Percentiles rank a stretch among this genome's conserved stretches.
Evolutionary conservation across 2,888 invertebrate genomes (phyloP).

Genomic region (Erebia ligea): DNA sequence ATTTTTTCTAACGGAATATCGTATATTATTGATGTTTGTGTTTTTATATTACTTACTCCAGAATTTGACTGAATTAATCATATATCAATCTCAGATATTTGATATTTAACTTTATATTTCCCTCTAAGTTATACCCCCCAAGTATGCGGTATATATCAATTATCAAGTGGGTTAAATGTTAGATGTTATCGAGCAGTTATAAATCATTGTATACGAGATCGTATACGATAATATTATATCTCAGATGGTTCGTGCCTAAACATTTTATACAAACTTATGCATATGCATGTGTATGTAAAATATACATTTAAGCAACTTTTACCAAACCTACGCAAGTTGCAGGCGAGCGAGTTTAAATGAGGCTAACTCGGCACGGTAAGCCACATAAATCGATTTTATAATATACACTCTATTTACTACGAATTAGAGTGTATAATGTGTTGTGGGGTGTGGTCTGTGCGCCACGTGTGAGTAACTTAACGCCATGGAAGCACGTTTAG

Average conservation of each 20-base stretch:
- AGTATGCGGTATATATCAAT: background rate
- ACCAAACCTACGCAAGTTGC: conserved; percentile 39
- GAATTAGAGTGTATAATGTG: conserved; percentile 7
- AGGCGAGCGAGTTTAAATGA: conserved; percentile 38
- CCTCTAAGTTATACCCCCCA: background rate
- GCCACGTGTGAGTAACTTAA: conserved; percentile 40
- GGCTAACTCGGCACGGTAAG: conserved; percentile 34
- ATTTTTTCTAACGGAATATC: too few relatives aligned
- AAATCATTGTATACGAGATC: background rate
- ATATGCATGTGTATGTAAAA: conserved; percentile 23
- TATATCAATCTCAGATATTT: too few relatives aligned
- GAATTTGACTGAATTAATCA: too few relatives aligned
- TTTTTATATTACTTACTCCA: too few relatives aligned
- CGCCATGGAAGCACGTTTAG: conserved; percentile 46
- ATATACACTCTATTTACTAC: conserved; percentile 17
- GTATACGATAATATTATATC: conserved; percentile 5
- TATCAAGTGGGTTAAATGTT: background rate
- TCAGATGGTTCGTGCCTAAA: background rate
- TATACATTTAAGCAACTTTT: conserved; percentile 33
- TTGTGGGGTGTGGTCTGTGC: conserved; percentile 9
- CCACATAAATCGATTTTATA: conserved; percentile 22
- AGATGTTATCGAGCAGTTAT: background rate
- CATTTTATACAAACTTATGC: background rate
- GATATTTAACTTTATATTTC: background rate
- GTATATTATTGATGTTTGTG: too few relatives aligned